Conservation (phyloP, 2,797 vertebrate species). For the Gambelia wislizenii region DNA sequence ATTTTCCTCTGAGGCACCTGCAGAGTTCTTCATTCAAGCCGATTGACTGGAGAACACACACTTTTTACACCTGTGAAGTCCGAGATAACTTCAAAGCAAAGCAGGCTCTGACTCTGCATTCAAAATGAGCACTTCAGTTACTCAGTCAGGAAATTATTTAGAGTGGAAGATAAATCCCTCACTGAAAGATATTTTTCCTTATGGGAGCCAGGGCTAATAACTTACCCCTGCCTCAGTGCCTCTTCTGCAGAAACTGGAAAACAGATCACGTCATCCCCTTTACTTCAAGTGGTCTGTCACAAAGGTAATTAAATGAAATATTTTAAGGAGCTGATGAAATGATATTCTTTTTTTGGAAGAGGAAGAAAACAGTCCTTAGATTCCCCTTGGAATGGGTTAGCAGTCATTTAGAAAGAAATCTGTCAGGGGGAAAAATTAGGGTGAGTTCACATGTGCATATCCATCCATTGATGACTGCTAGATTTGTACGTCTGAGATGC, state of each 20-base stretch:
- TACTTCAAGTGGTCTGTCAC: not conserved
- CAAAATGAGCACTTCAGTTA: not conserved
- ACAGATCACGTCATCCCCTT: not conserved
- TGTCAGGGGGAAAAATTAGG: not conserved
- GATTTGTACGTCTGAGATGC: not conserved
- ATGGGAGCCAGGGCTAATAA: not conserved
- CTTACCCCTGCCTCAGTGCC: not conserved
- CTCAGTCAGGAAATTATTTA: conserved; percentile 16
- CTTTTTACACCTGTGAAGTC: conserved; percentile 23
- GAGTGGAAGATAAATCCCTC: not conserved
- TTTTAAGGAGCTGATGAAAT: not conserved
- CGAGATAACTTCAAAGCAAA: conserved; percentile 26
- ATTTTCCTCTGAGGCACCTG: not conserved
- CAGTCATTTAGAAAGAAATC: not conserved
- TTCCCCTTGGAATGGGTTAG: not conserved
- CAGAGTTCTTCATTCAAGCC: not conserved
- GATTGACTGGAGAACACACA: not conserved
- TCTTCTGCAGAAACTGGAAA: not conserved
- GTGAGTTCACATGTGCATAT: not conserved
- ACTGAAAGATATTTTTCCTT: not conserved
- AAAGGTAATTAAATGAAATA: not conserved
- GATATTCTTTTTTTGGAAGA: not conserved
- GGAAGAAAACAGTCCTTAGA: not conserved
- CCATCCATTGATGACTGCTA: not conserved
- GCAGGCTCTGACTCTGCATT: conserved; percentile 3